Evolutionary conservation across 2,113 vertebrate genomes (phyloP), one percentile per base, ranked within the genome.

Genomic region (Sturnus vulgaris): DNA sequence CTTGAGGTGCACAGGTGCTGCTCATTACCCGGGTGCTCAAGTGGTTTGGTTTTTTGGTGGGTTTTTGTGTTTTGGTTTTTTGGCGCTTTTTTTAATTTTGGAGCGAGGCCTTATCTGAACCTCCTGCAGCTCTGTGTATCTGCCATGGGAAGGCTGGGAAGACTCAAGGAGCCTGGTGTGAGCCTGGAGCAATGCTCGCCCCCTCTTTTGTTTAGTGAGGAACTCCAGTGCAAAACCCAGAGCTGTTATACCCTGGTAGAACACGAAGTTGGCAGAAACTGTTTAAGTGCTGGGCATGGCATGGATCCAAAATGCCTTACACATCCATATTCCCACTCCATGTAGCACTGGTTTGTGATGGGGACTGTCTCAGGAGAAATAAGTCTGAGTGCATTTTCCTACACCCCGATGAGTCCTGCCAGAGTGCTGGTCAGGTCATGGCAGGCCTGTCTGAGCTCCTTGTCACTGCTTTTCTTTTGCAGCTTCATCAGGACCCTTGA

Each of bases 1-100:
- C 94, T 94, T 81, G 88, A 90, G 93, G 93, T 96, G 55, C 68
- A 66, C 95, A 96, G 95, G 93, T 96, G 92, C 93, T 95, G 53
- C 88, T 95, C 72, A 79, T 92, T 87, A 84, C 92, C 83, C 91
- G 81, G 19, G 7, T 81, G 64, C 92, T 84, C 56, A 25, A 40
- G 87, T 28, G 31, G 50, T 95, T 96, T 79, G 33, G 14, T 7
- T 78, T 88, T 86, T 30, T 25, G 15, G 2, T 15, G 46, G 46
- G 37, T 37, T 86, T 50, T 79, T 80, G 28, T 69, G 56, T 63
- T 78, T 73, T 52, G 27, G 3, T 13, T 53, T 66, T 52, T 52
- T 37, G 39, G 23, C 4, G 10, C 7, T 55, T 55, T 25, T 49
- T 11, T 59, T 47, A 22, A 37, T 88, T 72, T 82, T 89, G 17